Conservation (phyloP, 2,113 vertebrate species). For the Prochilodus magdalenae region DNA sequence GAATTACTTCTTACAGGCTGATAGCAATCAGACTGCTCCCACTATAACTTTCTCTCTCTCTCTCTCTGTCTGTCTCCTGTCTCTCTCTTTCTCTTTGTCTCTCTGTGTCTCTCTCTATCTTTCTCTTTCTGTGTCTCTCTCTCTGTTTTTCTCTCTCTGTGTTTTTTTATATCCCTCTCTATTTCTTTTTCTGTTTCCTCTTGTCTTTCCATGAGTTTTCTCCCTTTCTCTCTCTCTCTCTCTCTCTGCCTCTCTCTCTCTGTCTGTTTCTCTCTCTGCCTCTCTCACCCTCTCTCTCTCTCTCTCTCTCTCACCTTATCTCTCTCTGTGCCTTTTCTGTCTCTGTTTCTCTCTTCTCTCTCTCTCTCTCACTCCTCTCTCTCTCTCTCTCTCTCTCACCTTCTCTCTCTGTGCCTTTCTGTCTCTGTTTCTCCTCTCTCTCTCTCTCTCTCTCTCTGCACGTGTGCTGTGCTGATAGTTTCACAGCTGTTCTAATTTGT, state of each 20-base stretch:
- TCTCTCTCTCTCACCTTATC: no score
- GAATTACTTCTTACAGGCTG: background rate
- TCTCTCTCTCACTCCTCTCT: no score
- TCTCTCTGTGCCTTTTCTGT: no score
- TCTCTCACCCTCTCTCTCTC: no score
- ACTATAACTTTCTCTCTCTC: background rate
- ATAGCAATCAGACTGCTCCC: background rate
- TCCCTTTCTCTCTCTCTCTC: background rate
- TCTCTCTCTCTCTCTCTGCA: background rate
- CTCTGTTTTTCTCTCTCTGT: no score
- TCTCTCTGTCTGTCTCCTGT: background rate
- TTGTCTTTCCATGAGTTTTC: background rate
- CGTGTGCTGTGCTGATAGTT: slow-evolving; percentile 1
- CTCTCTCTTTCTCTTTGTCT: background rate
- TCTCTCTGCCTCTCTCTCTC: background rate
- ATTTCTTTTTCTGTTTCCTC: no score
- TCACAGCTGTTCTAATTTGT: slow-evolving; percentile 47
- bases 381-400: background rate
- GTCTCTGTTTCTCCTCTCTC: background rate
- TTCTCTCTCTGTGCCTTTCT: background rate
- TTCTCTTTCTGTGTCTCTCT: no score
- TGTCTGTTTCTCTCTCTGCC: background rate
- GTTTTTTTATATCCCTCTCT: no score
- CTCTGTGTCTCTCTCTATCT: background rate
- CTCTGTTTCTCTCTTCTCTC: background rate